A percentile compares a stretch with the other conserved stretches of the same genome.
These are phyloP conservation scores for Serinus canaria DNA, from an alignment of 2,113 vertebrate genomes.

Conservation along the genomic window DNA sequence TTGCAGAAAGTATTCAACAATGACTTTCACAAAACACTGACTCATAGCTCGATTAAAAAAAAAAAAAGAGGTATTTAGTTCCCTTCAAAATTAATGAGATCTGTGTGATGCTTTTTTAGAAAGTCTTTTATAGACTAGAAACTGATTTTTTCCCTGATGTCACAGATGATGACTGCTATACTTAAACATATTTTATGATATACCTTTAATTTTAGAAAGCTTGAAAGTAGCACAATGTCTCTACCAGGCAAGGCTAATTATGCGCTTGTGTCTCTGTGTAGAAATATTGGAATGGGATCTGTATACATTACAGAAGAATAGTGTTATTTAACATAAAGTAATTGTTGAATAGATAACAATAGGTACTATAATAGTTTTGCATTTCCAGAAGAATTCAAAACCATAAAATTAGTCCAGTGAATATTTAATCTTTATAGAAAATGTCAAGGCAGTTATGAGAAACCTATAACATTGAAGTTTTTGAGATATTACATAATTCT, in stretches of 20 bases:
- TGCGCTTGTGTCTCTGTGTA: neutral
- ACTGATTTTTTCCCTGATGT: neutral
- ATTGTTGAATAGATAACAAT: neutral
- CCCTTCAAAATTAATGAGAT: neutral
- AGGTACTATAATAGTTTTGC: neutral
- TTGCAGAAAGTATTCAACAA: neutral
- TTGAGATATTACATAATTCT: neutral
- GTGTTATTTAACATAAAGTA: neutral
- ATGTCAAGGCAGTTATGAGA: neutral
- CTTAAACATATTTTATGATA: neutral
- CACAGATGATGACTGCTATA: neutral
- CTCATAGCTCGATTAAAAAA: neutral
- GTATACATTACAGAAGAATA: neutral
- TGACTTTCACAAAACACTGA: constrained; percentile 17
- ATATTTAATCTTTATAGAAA: constrained; percentile 22
- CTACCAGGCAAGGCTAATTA: neutral
- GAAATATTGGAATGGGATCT: neutral
- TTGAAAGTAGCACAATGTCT: neutral
- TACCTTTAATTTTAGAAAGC: neutral
- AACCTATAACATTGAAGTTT: constrained; percentile 2
- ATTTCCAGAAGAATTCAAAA: constrained; percentile 19
- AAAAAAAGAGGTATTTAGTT: neutral
- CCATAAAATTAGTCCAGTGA: neutral
- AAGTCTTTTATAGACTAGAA: neutral
- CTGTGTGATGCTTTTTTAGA: neutral